Evolutionary conservation across 2,797 vertebrate species (phyloP).

Genomic region (Cyclura pinguis): DNA sequence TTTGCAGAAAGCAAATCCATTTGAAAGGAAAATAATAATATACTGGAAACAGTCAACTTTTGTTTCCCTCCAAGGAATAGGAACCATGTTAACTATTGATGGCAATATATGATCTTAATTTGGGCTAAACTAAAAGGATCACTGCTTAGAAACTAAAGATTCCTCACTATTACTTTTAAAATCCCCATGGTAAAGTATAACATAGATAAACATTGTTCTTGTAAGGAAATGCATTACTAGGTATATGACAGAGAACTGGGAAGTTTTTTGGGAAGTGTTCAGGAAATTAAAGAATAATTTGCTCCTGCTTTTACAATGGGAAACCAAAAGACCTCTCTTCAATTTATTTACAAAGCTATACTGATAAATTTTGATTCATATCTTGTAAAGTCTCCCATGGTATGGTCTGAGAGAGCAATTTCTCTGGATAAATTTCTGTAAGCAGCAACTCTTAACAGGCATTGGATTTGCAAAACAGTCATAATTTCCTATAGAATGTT

Average conservation of each 20-base stretch:
- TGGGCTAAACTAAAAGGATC: background rate
- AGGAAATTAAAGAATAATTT: background rate
- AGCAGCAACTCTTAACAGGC: background rate
- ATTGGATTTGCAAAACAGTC: background rate
- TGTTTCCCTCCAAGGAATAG: fast-evolving
- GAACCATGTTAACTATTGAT: background rate
- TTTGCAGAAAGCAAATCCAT: background rate
- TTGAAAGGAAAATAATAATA: background rate
- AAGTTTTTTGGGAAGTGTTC: background rate
- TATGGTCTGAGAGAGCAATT: background rate
- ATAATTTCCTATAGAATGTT: background rate
- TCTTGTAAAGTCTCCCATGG: too few species aligned
- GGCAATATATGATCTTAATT: background rate
- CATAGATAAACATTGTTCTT: fast-evolving
- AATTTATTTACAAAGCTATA: background rate
- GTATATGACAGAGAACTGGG: background rate
- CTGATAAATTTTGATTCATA: background rate
- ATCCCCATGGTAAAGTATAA: fast-evolving
- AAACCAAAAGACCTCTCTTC: background rate
- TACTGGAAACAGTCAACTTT: background rate
- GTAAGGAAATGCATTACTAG: background rate
- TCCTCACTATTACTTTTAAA: background rate
- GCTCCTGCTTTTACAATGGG: background rate
- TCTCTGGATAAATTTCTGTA: background rate
- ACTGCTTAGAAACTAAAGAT: background rate